phyloP scores from a whole-genome alignment of 2,113 vertebrate species.

The Leptosomus discolor region DNA sequence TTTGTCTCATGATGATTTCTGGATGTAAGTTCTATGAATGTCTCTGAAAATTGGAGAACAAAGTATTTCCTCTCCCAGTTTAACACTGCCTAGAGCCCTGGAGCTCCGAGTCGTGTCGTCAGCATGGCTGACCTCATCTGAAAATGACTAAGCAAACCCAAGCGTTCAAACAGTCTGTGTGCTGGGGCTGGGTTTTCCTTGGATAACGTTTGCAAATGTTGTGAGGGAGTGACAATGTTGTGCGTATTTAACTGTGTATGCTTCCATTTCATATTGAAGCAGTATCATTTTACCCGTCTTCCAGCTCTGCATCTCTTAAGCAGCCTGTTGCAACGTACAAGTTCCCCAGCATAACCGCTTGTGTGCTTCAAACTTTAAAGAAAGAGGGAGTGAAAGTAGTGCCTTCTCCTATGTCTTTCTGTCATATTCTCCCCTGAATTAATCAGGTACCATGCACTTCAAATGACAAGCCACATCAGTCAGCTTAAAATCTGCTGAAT shows the following conservation, averaged over 20 bases:
- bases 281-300: neutral
- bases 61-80: neutral
- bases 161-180: neutral
- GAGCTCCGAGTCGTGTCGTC: neutral
- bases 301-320: neutral
- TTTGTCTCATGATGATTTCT: neutral
- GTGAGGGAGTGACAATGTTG: neutral
- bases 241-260: neutral
- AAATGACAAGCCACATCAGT: constrained; percentile 1
- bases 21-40: neutral
- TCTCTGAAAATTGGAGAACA: neutral
- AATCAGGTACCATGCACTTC: neutral
- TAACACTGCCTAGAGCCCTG: neutral
- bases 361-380: neutral
- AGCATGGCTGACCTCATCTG: neutral
- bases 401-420: neutral
- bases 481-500: neutral
- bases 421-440: neutral
- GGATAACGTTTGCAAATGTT: neutral
- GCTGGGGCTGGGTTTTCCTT: neutral
- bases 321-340: neutral
- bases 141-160: constrained; percentile 9
- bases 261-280: neutral
- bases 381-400: neutral
- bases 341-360: neutral